phyloP scores from a whole-genome alignment of 2,797 vertebrate genomes.

The Naso thynnoides region DNA sequence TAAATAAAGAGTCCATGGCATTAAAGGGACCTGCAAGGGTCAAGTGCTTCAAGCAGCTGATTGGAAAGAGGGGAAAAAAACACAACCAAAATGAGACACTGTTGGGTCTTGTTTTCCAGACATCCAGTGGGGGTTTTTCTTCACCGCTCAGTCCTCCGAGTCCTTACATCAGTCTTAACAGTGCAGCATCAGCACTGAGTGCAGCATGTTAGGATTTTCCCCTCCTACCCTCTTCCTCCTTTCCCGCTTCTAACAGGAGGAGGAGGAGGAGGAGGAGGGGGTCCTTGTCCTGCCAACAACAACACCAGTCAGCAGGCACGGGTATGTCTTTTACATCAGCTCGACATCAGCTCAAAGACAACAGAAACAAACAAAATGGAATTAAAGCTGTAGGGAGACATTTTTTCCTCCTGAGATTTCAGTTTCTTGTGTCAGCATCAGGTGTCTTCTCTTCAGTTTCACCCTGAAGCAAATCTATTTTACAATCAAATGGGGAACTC shows the following conservation, averaged over 20 bases:
- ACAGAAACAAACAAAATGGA: conserved; percentile 42
- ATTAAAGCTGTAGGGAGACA: background rate
- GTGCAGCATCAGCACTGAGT: conserved; percentile 73
- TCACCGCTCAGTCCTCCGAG: conserved; percentile 28
- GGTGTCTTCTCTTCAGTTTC: conserved; percentile 12
- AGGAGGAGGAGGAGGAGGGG: background rate
- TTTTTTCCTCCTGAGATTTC: background rate
- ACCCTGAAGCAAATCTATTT: conserved; percentile 17
- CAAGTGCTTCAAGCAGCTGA: conserved; percentile 33
- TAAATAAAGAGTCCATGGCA: conserved; percentile 19
- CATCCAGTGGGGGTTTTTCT: conserved; percentile 27
- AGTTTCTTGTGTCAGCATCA: conserved; percentile 20
- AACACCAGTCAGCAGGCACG: conserved; percentile 64
- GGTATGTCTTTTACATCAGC: conserved; percentile 51
- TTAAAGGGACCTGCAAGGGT: conserved; percentile 16
- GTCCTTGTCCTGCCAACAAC: conserved; percentile 60
- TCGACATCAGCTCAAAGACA: conserved; percentile 48
- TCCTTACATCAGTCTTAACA: conserved; percentile 45
- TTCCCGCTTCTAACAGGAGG: conserved; percentile 48
- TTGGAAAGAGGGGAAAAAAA: conserved; percentile 7
- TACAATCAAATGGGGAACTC: conserved; percentile 1
- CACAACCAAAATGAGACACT: conserved; percentile 9
- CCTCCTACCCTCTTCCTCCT: conserved; percentile 57
- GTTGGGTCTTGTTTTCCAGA: conserved; percentile 51
- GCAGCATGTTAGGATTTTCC: conserved; percentile 71